Percentiles rank a stretch among this genome's conserved stretches.
Evolutionary conservation across 2,797 vertebrate species (phyloP).

Genomic region (Ctenopoma kingsleyae): DNA sequence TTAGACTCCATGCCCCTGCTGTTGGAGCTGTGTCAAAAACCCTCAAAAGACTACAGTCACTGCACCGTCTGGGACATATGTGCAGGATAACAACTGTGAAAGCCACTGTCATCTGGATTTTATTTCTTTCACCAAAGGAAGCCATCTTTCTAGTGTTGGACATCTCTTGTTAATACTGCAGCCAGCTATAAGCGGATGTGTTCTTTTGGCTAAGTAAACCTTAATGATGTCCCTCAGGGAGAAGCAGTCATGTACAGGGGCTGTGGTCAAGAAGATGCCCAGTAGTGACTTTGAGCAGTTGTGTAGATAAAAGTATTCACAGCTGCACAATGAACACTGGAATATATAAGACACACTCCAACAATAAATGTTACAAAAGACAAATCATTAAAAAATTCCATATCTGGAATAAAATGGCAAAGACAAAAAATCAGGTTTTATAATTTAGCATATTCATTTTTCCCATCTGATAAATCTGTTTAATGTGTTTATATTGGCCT

Average conservation of each 20-base stretch:
- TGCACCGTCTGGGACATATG: conserved; percentile 55
- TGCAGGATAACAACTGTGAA: conserved; percentile 67
- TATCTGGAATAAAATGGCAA: not conserved
- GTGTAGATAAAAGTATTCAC: conserved; percentile 36
- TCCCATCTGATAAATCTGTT: not conserved
- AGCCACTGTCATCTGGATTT: conserved; percentile 58
- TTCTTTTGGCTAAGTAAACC: conserved; percentile 56
- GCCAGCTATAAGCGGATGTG: conserved; percentile 40
- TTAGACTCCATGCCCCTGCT: conserved; percentile 62
- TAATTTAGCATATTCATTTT: not conserved
- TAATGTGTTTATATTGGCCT: conserved; percentile 32
- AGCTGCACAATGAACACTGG: conserved; percentile 7
- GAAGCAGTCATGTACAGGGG: conserved; percentile 40
- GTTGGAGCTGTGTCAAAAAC: conserved; percentile 74
- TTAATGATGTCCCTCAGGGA: conserved; percentile 50
- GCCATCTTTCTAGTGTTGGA: conserved; percentile 45
- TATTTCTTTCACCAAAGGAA: conserved; percentile 48
- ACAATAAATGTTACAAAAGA: not conserved
- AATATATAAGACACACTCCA: not conserved
- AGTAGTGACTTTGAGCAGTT: conserved; percentile 40
- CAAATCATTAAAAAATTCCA: not conserved
- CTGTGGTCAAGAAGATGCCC: conserved; percentile 43
- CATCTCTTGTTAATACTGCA: conserved; percentile 46
- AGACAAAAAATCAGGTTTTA: conserved; percentile 8
- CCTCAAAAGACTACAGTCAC: conserved; percentile 63